Evolutionary conservation across 2,888 invertebrate genomes (phyloP).

Genomic region (Scaptomyza cyrtandrae): DNA sequence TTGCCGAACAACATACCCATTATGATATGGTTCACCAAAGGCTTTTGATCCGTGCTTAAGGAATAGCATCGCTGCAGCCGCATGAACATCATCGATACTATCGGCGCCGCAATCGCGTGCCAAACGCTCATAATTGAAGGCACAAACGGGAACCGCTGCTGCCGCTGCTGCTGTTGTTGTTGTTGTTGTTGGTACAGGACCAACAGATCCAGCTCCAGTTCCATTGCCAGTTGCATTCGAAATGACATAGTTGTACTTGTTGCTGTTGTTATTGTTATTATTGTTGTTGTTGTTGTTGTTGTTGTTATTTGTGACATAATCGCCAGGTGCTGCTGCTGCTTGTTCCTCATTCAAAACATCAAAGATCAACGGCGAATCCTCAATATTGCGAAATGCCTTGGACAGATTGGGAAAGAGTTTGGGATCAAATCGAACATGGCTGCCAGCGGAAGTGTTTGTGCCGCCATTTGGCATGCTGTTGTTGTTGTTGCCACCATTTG

Average conservation of each 20-base stretch:
- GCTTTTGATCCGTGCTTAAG: conserved; percentile 93
- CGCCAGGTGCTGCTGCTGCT: conserved; percentile 55
- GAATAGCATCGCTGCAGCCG: conserved; percentile 94
- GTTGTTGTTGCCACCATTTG: conserved; percentile 24
- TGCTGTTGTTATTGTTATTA: conserved; percentile 36
- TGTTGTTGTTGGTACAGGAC: neutral
- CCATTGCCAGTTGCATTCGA: conserved; percentile 13
- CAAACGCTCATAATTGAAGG: conserved; percentile 82
- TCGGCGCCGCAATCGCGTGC: conserved; percentile 85
- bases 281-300: conserved; percentile 57
- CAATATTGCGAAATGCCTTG: conserved; percentile 85
- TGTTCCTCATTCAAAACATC: conserved; percentile 78
- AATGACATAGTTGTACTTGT: conserved; percentile 43
- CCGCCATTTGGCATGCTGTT: conserved; percentile 45
- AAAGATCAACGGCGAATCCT: conserved; percentile 43
- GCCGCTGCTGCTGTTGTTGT: too few species aligned
- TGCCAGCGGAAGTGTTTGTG: conserved; percentile 24
- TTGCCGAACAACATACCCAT: conserved; percentile 79
- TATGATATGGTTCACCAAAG: conserved; percentile 84
- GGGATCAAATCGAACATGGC: conserved; percentile 87
- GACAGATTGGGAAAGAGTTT: conserved; percentile 93
- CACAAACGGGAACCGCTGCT: conserved; percentile 42
- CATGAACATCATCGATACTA: conserved; percentile 91
- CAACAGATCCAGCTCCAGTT: neutral
- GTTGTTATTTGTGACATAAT: conserved; percentile 69